Percentiles rank a stretch among this genome's conserved stretches.
These are phyloP conservation scores for Cataglyphis altisquamis DNA, from an alignment of 2,888 invertebrate genomes.

Conservation along the genomic window DNA sequence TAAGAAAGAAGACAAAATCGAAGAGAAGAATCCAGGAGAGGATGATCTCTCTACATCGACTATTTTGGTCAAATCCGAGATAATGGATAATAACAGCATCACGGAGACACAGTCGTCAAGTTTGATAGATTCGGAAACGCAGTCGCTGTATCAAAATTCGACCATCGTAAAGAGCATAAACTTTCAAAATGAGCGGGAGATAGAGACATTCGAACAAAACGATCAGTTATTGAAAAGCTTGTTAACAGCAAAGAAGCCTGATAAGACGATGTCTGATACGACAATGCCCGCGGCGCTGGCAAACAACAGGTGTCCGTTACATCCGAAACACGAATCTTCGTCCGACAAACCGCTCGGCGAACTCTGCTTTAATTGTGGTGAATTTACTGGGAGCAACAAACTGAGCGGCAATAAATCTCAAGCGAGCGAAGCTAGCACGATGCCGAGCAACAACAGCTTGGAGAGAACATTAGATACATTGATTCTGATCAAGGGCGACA, in stretches of 20 bases:
- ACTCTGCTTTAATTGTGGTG: conserved; percentile 80
- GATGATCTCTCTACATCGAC: conserved; percentile 27
- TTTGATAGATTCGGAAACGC: conserved; percentile 16
- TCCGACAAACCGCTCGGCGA: conserved; percentile 72
- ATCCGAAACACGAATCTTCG: conserved; percentile 70
- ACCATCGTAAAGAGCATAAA: conserved; percentile 66
- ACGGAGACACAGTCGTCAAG: conserved; percentile 40
- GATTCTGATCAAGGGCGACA: conserved; percentile 87
- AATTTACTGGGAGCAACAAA: conserved; percentile 75
- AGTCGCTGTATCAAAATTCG: conserved; percentile 11
- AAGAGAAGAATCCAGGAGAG: conserved; percentile 40
- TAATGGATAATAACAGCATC: conserved; percentile 9
- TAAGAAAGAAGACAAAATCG: background rate
- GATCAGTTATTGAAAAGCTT: conserved; percentile 80
- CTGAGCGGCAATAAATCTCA: conserved; percentile 64
- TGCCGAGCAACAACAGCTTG: conserved; percentile 83
- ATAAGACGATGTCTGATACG: conserved; percentile 40
- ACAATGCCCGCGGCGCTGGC: conserved; percentile 19
- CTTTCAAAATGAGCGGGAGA: conserved; percentile 68
- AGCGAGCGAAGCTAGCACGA: conserved; percentile 69
- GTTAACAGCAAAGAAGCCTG: conserved; percentile 73
- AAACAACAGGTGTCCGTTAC: conserved; percentile 71
- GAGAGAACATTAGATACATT: conserved; percentile 86
- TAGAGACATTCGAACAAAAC: conserved; percentile 77
- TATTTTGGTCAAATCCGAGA: background rate